Base-by-base conservation (phyloP, 1,140 invertebrate species). In the Panulirus ornatus region DNA sequence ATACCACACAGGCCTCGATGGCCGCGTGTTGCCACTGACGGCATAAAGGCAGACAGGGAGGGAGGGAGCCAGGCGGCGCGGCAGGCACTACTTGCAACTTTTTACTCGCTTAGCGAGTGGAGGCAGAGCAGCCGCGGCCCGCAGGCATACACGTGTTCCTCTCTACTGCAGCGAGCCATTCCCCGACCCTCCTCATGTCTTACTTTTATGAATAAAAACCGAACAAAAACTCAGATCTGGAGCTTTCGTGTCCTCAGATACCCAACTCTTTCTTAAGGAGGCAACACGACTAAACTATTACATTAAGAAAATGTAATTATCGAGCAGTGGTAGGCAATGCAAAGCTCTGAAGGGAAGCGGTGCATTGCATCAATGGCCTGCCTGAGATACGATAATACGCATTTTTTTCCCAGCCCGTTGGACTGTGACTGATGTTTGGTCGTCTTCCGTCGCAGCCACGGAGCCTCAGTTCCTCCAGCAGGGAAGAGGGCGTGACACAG, bases 1-100 rank as follows among this genome's bases (percentile, higher is more conserved):
- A n/a, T n/a, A n/a, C n/a, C n/a, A n/a, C 66, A 71, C 87, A 82
- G 34, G 58, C 54, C 76, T 40, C 54, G 73, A 63, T 54, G 76
- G 76, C 78, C 87, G 86, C 86, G 58, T 88, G 86, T 51, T 40
- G 75, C 40, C 76, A 89, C 87, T 89, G 87, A 79, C 79, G 86
- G 78, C 78, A 82, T 70, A 87, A 71, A 58, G 54, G 78, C 87
- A 89, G 78, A 66, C 87, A 89, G 78, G 87, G 73, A 81, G 44
- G 87, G 78, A 89, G 78, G 87, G 73, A 82, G 44, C 66, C 2
- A 78, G 66, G 51, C 66, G 79, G 78, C 78, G 78, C 78, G 70
- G 66, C 87, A 89, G 87, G 87, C 87, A 89, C 87, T 89, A 89
- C 79, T 89, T 89, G 87, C 78, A 83, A 89, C 79, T 89, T 88